A percentile compares a stretch with the other conserved stretches of the same genome.
These are phyloP conservation scores for Aphelenchoides avenae DNA, from an alignment of 1,140 invertebrate genomes.

Conservation along the genomic window DNA sequence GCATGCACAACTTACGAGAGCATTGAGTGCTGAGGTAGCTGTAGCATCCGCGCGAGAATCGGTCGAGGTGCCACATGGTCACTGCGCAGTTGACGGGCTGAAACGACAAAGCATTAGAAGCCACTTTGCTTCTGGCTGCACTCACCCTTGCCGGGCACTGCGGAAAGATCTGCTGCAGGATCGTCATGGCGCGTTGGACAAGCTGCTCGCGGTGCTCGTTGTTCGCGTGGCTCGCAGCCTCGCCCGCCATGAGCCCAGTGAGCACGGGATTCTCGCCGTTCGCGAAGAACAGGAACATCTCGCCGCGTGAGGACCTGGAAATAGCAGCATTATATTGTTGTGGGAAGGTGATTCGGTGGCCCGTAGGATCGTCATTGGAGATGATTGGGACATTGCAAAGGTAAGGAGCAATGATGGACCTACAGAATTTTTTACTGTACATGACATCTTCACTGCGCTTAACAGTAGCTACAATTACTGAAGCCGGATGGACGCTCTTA, in stretches of 20 bases:
- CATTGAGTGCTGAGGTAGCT: slow-evolving; percentile 31
- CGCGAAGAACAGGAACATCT: slow-evolving; percentile 36
- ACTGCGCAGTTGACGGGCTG: slow-evolving; percentile 17
- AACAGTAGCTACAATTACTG: too few relatives aligned
- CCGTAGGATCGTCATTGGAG: too few relatives aligned
- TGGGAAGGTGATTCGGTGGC: too few relatives aligned
- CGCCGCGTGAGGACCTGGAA: slow-evolving; percentile 24
- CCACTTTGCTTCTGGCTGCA: slow-evolving; percentile 17
- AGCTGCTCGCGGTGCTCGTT: slow-evolving; percentile 16
- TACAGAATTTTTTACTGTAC: too few relatives aligned
- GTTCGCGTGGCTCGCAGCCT: slow-evolving; percentile 15
- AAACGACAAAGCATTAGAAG: slow-evolving; percentile 2
- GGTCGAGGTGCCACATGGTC: slow-evolving; percentile 33
- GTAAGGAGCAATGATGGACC: too few relatives aligned
- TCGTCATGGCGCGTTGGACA: slow-evolving; percentile 21
- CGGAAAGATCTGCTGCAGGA: slow-evolving; percentile 28
- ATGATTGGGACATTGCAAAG: too few relatives aligned
- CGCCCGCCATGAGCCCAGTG: slow-evolving; percentile 27
- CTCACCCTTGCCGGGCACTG: slow-evolving; percentile 30
- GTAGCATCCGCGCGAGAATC: slow-evolving; percentile 28
- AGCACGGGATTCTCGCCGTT: slow-evolving; percentile 27
- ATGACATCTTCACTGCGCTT: too few relatives aligned
- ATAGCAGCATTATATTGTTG: too few relatives aligned
- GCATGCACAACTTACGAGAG: slow-evolving; percentile 2
- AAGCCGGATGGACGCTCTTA: too few relatives aligned